Evolutionary conservation across 2,888 invertebrate genomes (phyloP), one percentile per base, ranked within the genome.

Genomic region (Zaprionus obscuricornis): DNA sequence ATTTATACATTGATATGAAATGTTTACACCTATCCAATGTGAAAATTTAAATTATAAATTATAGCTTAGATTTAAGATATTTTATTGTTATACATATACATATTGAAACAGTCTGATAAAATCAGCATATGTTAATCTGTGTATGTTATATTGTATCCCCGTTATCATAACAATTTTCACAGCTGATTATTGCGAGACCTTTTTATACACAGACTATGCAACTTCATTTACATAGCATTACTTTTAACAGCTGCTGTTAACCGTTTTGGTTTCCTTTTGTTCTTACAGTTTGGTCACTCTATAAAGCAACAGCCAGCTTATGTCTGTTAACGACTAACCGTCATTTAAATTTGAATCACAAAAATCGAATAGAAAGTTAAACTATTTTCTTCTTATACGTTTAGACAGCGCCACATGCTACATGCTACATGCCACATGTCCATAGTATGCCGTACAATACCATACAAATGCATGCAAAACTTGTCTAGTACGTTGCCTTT

Each of bases 321-420:
- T 43, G 60, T 29, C 17, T 7, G 11, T 1, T 2, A 1, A 1
- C 0, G 11, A 17, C 8, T 34, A 40, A 8, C 16, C 33, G 20
- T 24, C n/a, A 8, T 7, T 33, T 36, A 6, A 27, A 45, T 64
- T 67, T 56, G 7, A 54, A 55, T 2, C 4, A 0, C 6, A 10
- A 13, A 2, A 34, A 26, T 6, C 26, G 42, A 49, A 63, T 26
- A 51, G 52, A 47, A 58, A 63, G 29, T 47, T 50, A 22, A 24
- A 51, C 11, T 54, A 24, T 20, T 24, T 24, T 37, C 37, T 18
- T 43, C 11, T 14, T 46, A 26, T 56, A 49, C 22, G 46, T 20
- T 24, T 11, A 62, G 42, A 40, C 64, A 83, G 68, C 73, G 66
- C 74, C 77, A 84, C 84, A 81, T 81, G 84, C 58, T 75, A 20